Evolutionary conservation across 2,797 vertebrate genomes (phyloP), one percentile per base, ranked within the genome.

Genomic region (Melanotaenia nigrans): DNA sequence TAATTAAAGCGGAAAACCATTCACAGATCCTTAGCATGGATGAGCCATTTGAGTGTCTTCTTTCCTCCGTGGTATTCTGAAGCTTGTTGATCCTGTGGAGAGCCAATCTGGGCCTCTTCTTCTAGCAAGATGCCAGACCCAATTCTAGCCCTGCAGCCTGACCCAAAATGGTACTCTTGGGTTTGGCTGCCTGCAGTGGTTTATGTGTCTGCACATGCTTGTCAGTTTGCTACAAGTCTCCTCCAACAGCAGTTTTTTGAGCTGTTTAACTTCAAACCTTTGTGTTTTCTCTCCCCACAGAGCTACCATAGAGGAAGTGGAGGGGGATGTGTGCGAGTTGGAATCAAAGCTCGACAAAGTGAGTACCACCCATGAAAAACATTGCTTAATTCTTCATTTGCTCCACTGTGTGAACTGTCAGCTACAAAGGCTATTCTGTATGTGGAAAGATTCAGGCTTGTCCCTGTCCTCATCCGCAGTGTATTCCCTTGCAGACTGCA

Each of bases 311-410:
- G 97, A 99, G 94, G 97, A 99, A 90, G 98, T 98, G 78, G 98
- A 99, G 93, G 97, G 96, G 75, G 97, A 99, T 92, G 97, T 99
- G 88, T 92, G 96, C 1, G 98, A 99, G 91, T 90, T 99, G 91
- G 97, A 99, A 90, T 94, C 96, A 80, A 99, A 98, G 89, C 96
- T 99, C 11, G 98, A 99, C 91, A 99, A 99, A 97, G 98, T 98
- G 94, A 96, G 92, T 94, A 86, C 83, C 88, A 78, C 84, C 88
- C 85, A 88, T 79, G 67, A 81, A 86, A 87, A 91, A 82, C 71
- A 86, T 84, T 71, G 75, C 65, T 68, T 82, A 68, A 84, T 87
- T 89, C 78, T 86, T 83, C 66, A 60, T 75, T 87, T 85, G 84
- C 83, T 75, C 69, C 74, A 2, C 65, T 16, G n/a, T 77, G 73